These are phyloP conservation scores for Spatula clypeata DNA, from an alignment of 2,797 vertebrate species.

Conservation along the genomic window DNA sequence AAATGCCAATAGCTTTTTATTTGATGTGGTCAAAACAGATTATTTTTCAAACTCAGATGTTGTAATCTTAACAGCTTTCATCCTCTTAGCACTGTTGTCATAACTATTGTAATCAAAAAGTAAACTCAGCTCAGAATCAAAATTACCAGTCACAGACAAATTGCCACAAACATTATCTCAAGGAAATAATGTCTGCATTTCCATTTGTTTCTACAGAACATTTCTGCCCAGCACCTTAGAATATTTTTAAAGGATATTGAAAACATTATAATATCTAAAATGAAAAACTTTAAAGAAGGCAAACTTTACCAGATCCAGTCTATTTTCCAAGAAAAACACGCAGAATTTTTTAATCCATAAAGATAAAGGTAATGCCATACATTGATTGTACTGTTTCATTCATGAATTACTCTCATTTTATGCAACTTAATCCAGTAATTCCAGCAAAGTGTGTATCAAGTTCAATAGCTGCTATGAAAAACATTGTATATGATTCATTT, in stretches of 20 bases:
- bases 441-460: background rate
- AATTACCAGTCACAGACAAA: background rate
- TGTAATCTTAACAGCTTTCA: conserved; percentile 54
- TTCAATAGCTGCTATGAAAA: background rate
- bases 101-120: conserved; percentile 50
- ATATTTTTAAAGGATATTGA: background rate
- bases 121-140: conserved; percentile 35
- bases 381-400: background rate
- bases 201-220: background rate
- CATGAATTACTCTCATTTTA: background rate
- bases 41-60: conserved; percentile 37
- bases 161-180: background rate
- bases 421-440: background rate
- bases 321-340: background rate
- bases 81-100: conserved; percentile 24
- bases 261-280: background rate
- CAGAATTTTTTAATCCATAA: background rate
- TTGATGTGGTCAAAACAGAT: conserved; percentile 51
- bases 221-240: background rate
- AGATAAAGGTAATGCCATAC: background rate
- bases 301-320: background rate
- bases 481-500: background rate
- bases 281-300: background rate
- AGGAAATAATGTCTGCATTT: conserved; percentile 14
- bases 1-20: conserved; percentile 54